phyloP scores from a whole-genome alignment of 2,113 vertebrate genomes.

The Eulemur rufifrons region DNA sequence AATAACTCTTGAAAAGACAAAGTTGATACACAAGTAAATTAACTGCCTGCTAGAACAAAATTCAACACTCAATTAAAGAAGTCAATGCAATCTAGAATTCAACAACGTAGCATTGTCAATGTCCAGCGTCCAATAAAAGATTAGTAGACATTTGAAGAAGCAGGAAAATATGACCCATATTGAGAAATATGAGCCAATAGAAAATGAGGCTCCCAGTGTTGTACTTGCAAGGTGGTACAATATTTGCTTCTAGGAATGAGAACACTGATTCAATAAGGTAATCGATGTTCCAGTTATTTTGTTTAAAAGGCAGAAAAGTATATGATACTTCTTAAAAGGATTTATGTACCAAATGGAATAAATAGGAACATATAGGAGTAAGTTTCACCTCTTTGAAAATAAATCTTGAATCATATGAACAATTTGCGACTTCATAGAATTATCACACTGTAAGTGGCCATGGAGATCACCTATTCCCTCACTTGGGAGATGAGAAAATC shows the following conservation, averaged over 20 bases:
- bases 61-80: background rate
- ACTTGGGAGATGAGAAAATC: background rate
- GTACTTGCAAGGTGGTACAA: background rate
- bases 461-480: background rate
- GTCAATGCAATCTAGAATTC: background rate
- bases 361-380: background rate
- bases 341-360: background rate
- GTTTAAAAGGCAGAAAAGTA: constrained; percentile 7
- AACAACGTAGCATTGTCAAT: background rate
- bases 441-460: background rate
- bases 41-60: background rate
- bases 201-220: background rate
- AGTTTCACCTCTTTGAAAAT: background rate
- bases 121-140: background rate
- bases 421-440: background rate
- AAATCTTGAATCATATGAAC: background rate
- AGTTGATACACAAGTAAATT: background rate
- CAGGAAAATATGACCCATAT: background rate
- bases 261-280: background rate
- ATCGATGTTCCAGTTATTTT: background rate
- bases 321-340: background rate
- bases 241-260: constrained; percentile 7
- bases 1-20: background rate
- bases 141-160: background rate
- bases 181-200: background rate